Evolutionary conservation across 2,113 vertebrate genomes (phyloP).

Genomic region (Caretta caretta): DNA sequence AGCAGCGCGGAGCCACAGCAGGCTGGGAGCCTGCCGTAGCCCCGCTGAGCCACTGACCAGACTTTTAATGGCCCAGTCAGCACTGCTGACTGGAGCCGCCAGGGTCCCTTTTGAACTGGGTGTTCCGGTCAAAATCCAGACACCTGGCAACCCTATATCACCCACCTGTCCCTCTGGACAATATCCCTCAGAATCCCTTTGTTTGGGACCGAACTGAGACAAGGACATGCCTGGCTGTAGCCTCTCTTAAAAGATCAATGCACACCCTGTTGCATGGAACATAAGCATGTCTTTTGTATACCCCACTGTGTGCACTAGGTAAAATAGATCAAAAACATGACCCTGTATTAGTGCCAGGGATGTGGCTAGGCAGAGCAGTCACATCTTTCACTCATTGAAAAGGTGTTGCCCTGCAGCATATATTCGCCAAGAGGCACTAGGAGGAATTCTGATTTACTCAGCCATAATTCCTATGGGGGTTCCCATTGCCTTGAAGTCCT

Average conservation of each 20-base stretch:
- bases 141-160: no score
- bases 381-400: no score
- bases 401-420: neutral
- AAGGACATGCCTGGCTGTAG: neutral
- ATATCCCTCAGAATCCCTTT: neutral
- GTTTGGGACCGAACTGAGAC: neutral
- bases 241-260: neutral
- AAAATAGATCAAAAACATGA: neutral
- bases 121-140: no score
- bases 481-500: neutral
- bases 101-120: no score
- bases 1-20: no score
- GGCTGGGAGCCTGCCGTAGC: no score
- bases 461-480: accelerated
- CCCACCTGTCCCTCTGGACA: neutral
- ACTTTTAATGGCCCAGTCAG: no score
- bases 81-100: no score
- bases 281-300: neutral
- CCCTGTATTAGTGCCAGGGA: no score
- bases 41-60: no score
- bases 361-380: no score
- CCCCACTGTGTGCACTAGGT: neutral
- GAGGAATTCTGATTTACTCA: neutral
- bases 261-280: neutral
- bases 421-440: neutral